These are phyloP conservation scores for Phorcus lineatus DNA, from an alignment of 2,888 invertebrate genomes.

Conservation along the genomic window DNA sequence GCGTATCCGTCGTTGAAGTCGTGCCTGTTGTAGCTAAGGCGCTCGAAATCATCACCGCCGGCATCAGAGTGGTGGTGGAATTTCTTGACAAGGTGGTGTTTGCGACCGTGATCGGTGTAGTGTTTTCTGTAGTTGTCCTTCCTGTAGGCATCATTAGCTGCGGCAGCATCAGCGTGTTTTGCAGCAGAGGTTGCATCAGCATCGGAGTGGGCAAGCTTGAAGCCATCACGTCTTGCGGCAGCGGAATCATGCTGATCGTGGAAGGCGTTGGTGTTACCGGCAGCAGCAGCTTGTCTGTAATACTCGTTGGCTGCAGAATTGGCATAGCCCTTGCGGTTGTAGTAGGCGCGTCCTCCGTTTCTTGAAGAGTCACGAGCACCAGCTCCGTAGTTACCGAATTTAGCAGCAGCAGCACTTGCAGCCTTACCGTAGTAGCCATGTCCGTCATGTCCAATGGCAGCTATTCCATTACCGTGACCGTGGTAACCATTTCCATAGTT, in stretches of 20 bases:
- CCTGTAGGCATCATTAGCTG: background rate
- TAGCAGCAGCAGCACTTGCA: background rate
- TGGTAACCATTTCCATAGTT: background rate
- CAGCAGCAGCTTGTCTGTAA: background rate
- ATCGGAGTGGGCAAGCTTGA: background rate
- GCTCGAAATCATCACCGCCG: background rate
- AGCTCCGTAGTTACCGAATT: background rate
- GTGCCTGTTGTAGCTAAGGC: background rate
- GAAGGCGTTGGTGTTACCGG: background rate
- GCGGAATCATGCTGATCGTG: background rate
- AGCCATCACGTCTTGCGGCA: background rate
- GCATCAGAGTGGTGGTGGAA: background rate
- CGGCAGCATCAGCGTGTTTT: background rate
- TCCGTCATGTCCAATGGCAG: background rate
- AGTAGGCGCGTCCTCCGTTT: background rate
- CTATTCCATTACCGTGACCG: background rate
- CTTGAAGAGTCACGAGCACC: background rate
- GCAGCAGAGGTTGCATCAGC: background rate
- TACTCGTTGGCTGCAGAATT: background rate
- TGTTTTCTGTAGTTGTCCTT: background rate
- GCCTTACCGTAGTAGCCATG: background rate
- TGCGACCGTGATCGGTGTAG: background rate
- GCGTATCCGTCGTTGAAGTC: constrained; percentile 12
- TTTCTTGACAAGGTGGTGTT: constrained; percentile 4
- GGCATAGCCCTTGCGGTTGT: background rate